Conservation (phyloP, 2,113 vertebrate species). For the Elgaria multicarinata region DNA sequence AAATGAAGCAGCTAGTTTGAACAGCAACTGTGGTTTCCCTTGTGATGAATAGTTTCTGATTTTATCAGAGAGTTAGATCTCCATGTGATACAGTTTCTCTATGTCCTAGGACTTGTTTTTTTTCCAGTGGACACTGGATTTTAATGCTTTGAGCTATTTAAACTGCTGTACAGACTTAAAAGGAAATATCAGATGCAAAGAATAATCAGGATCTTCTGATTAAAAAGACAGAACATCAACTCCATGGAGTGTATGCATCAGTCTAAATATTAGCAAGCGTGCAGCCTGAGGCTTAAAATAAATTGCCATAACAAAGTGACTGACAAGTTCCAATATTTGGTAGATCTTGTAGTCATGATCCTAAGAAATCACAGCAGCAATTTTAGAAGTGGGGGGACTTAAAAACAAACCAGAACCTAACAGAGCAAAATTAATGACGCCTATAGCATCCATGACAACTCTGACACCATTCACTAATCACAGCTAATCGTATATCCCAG, state of each 20-base stretch:
- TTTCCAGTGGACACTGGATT: neutral
- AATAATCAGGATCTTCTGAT: neutral
- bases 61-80: neutral
- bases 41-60: conserved; percentile 8
- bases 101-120: neutral
- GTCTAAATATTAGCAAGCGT: neutral
- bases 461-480: neutral
- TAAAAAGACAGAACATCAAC: neutral
- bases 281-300: neutral
- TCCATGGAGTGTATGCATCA: neutral
- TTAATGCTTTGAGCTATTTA: conserved; percentile 23
- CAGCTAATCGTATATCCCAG: neutral
- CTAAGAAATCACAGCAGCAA: neutral
- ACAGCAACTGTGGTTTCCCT: neutral
- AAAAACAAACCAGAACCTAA: neutral
- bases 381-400: neutral
- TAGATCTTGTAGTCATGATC: neutral
- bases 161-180: neutral
- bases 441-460: neutral
- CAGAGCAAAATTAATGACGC: neutral
- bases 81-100: neutral
- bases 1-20: conserved; percentile 27
- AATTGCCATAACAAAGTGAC: neutral
- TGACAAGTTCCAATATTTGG: neutral
- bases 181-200: neutral